phyloP scores from a whole-genome alignment of 2,113 vertebrate genomes.

The Halcyon senegalensis region DNA sequence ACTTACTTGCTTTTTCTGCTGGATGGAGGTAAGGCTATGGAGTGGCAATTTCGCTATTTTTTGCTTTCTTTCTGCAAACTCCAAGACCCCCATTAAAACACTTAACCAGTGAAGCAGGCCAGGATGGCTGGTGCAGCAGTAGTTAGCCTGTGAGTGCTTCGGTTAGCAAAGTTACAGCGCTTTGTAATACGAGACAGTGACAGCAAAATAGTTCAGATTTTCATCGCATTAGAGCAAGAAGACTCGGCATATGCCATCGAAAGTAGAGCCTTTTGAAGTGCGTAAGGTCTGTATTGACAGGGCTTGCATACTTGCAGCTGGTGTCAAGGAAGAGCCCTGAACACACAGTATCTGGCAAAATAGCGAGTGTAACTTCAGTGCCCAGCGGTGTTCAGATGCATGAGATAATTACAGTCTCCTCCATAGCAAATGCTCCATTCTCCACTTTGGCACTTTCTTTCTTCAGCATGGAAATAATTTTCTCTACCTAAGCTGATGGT shows the following conservation, averaged over 20 bases:
- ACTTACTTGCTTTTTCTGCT: neutral
- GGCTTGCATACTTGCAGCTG: conserved; percentile 17
- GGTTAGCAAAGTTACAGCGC: neutral
- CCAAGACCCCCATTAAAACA: neutral
- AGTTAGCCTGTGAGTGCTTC: neutral
- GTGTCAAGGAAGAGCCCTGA: conserved; percentile 12
- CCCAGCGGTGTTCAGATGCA: conserved; percentile 47
- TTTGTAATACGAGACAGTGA: neutral
- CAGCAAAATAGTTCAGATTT: conserved; percentile 26
- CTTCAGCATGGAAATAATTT: conserved; percentile 34
- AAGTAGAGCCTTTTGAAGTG: neutral
- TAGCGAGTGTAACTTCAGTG: conserved; percentile 18
- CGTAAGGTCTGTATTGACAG: neutral
- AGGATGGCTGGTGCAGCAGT: neutral
- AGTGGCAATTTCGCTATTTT: neutral
- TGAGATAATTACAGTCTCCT: conserved; percentile 54
- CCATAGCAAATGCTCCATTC: conserved; percentile 55
- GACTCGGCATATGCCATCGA: neutral
- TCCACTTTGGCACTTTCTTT: conserved; percentile 34
- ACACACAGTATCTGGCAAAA: conserved; percentile 27
- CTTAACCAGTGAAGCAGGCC: neutral
- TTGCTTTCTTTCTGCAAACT: neutral
- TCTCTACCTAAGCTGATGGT: neutral
- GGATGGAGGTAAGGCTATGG: neutral
- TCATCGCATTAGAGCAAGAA: neutral